A percentile compares a stretch with the other conserved stretches of the same genome.
These are phyloP conservation scores for Oligia latruncula DNA, from an alignment of 2,888 invertebrate genomes.

Conservation along the genomic window DNA sequence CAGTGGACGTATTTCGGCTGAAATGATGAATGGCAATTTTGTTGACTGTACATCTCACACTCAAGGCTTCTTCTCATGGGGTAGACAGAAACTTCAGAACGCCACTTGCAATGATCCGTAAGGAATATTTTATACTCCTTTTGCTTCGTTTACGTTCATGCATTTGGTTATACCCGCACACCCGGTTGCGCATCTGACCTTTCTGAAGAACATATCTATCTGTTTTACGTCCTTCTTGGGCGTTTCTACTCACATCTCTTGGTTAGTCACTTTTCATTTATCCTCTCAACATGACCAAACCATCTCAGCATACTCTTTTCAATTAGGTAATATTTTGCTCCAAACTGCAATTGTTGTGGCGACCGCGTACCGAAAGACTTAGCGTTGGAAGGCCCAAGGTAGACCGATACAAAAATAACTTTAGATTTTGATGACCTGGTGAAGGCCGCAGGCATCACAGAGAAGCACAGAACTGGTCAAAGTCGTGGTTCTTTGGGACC, in stretches of 20 bases:
- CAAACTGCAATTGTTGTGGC: not conserved
- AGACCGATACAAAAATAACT: not conserved
- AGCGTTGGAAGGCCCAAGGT: not conserved
- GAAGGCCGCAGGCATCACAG: not conserved
- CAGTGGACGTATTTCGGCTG: no score
- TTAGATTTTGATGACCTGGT: not conserved
- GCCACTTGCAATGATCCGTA: not conserved
- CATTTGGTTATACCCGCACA: no score
- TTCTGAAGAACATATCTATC: not conserved
- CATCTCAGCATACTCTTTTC: no score
- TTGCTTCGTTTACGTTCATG: no score
- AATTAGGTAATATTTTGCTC: not conserved
- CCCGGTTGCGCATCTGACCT: not conserved
- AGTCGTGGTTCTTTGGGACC: not conserved
- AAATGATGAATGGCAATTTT: no score
- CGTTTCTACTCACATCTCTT: not conserved
- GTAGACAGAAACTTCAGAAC: not conserved
- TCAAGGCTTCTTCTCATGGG: no score
- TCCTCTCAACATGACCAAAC: no score
- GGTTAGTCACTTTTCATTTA: no score
- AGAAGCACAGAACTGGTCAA: not conserved
- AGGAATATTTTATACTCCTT: not conserved
- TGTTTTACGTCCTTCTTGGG: not conserved
- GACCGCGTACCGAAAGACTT: not conserved
- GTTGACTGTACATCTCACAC: no score